Conservation (phyloP, 2,888 invertebrate species). For the Argyra leucocephala region DNA sequence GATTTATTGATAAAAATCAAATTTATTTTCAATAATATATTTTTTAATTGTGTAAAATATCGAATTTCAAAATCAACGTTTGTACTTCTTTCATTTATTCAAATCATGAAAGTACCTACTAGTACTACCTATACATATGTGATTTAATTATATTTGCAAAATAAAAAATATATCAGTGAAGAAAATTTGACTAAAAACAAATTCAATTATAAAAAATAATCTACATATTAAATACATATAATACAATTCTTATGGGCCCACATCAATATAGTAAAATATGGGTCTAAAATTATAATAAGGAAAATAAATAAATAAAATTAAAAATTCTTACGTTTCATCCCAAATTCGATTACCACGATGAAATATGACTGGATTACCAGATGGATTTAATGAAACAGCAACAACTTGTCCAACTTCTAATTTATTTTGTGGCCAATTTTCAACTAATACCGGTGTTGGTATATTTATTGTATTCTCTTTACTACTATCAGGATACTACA, state of each 20-base stretch:
- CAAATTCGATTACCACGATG: constrained; percentile 60
- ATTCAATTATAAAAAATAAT: too few species aligned
- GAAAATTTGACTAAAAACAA: too few species aligned
- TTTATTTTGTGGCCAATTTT: constrained; percentile 52
- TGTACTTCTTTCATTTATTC: too few species aligned
- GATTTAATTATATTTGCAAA: too few species aligned
- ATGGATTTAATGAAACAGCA: constrained; percentile 65
- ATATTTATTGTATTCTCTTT: constrained; percentile 29
- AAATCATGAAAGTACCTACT: too few species aligned
- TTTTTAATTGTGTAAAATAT: too few species aligned
- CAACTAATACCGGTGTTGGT: constrained; percentile 54
- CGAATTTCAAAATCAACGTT: too few species aligned
- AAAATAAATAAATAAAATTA: background rate
- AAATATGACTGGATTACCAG: constrained; percentile 70
- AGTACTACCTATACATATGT: too few species aligned
- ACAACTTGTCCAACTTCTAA: constrained; percentile 66
- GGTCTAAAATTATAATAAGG: too few species aligned
- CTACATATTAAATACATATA: constrained; percentile 14
- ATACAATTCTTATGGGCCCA: constrained; percentile 18
- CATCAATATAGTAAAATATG: constrained; percentile 19
- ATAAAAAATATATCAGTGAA: too few species aligned
- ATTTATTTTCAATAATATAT: too few species aligned
- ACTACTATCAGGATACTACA: background rate
- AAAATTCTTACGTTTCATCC: constrained; percentile 37
- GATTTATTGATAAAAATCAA: too few species aligned